Base-by-base conservation (phyloP, 1,140 invertebrate species). In the Cepaea nemoralis region DNA sequence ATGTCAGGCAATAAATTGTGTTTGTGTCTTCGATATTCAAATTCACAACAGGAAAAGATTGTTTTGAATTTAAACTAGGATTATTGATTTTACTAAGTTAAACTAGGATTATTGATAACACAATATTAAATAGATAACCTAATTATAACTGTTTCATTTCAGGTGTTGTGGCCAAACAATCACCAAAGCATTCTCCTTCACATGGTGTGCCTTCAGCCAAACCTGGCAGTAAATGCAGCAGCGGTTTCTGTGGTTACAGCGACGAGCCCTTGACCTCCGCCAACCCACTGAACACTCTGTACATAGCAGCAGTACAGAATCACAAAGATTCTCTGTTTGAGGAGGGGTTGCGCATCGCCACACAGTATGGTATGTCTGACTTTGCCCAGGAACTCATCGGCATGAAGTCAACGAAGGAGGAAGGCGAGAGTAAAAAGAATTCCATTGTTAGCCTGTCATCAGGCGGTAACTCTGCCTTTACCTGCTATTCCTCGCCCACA, bases 321-420 rank as follows among this genome's bases (percentile, higher is more conserved):
- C 70, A 84, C 39, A 85, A 89, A 55, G 88, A 89, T 19, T 87
- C 89, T 6, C 81, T 91, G 10, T 89, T 91, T 84, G 90, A 91
- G 71, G 90, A 90, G 83, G 90, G 90, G 14, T 81, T 91, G 42
- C 81, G 89, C 37, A 90, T 91, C 81, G 90, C 90, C 3, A 88
- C 90, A 70, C 90, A 91, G 80, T 91, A 90, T 69, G 90, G 90
- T 24, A 88, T 91, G 84, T 85, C 86, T 1, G 90, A 89, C 50
- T 90, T 91, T 82, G 90, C 89, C 14, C 76, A 87, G 74, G 89
- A 91, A 83, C 81, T 91, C 1, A 87, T 86, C 42, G 84, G 85
- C 8, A 69, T 90, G 82, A 86, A 89, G 22, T 79, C 50, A 22
- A 59, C 55, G 14, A 55, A 80, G 33, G 39, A 59, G n/a, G 66